Percentiles rank a stretch among this genome's conserved stretches.
phyloP scores from a whole-genome alignment of 1,140 invertebrate species.

The silkworm (Bombyx mori) region ASM3026992v2 NC_085112.1:5879001-5879500 shows the following conservation, averaged over 20 bases:
- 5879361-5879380: slow-evolving; percentile 66
- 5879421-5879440: slow-evolving; percentile 57
- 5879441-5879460: slow-evolving; percentile 51
- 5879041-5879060: too few species aligned
- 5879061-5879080: too few species aligned
- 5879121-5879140: too few species aligned
- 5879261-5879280: slow-evolving; percentile 29
- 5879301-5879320: slow-evolving; percentile 37
- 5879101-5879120: too few species aligned
- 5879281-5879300: slow-evolving; percentile 53
- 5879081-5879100: too few species aligned
- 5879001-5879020: too few species aligned
- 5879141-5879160: too few species aligned
- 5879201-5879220: slow-evolving; percentile 39
- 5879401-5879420: slow-evolving; percentile 54
- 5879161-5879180: slow-evolving; percentile 3
- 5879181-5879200: slow-evolving; percentile 8
- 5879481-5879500: slow-evolving; percentile 63
- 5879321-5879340: slow-evolving; percentile 37
- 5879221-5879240: slow-evolving; percentile 16
- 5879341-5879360: slow-evolving; percentile 63
- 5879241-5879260: slow-evolving; percentile 21
- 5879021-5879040: too few species aligned
- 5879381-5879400: slow-evolving; percentile 59
- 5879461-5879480: slow-evolving; percentile 50